Evolutionary conservation across 2,888 invertebrate genomes (phyloP).

Genomic region (Automeris io): DNA sequence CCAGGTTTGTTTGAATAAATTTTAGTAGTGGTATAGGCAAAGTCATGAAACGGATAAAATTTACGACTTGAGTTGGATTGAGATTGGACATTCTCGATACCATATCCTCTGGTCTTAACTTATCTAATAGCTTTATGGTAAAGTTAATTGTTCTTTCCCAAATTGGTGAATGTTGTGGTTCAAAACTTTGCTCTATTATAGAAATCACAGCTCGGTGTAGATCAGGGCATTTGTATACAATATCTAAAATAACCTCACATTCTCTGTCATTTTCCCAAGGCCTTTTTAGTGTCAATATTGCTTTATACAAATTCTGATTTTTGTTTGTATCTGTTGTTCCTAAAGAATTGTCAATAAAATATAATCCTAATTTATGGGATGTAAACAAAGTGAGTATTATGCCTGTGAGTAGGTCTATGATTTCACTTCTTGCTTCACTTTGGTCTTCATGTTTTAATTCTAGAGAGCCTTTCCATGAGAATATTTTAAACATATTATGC

Average conservation of each 20-base stretch:
- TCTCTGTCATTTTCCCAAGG: constrained; percentile 84
- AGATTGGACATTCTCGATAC: constrained; percentile 61
- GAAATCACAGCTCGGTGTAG: constrained; percentile 79
- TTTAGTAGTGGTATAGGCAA: constrained; percentile 71
- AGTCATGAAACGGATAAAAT: constrained; percentile 65
- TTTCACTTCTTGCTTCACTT: constrained; percentile 49
- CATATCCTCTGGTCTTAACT: constrained; percentile 67
- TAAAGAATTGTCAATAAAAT: constrained; percentile 82
- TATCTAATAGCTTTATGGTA: constrained; percentile 55
- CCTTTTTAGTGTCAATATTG: constrained; percentile 79
- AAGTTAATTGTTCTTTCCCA: constrained; percentile 73
- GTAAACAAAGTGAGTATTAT: constrained; percentile 86
- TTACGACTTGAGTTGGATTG: constrained; percentile 68
- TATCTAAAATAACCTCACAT: constrained; percentile 78
- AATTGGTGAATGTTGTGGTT: constrained; percentile 74
- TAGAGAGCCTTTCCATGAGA: constrained; percentile 85
- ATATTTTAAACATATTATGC: constrained; percentile 81
- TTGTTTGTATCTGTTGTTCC: constrained; percentile 78
- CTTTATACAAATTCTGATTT: constrained; percentile 79
- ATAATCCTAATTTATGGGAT: constrained; percentile 85
- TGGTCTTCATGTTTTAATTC: constrained; percentile 52
- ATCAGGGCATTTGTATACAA: constrained; percentile 83
- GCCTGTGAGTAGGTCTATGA: constrained; percentile 78
- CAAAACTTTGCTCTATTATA: constrained; percentile 77
- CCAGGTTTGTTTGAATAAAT: constrained; percentile 46